Evolutionary conservation across 2,888 invertebrate genomes (phyloP), one percentile per base, ranked within the genome.

Genomic region (Ceraclea dissimilis): DNA sequence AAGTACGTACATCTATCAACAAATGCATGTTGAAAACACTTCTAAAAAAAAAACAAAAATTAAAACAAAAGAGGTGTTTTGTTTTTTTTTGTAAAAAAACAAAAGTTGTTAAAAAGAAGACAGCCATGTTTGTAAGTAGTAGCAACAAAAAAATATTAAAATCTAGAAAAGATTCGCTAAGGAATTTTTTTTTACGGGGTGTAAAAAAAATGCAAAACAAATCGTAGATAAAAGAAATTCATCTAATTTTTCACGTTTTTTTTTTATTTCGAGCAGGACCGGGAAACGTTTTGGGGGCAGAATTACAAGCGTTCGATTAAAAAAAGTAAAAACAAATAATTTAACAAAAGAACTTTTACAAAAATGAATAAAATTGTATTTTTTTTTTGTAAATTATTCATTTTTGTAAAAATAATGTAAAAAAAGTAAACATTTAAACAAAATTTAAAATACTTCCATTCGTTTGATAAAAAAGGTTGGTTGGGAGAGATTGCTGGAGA

Each of bases 131-230:
- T 8, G 39, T 39, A n/a, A 16, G 16, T 39, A 39, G 13, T 39
- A 39, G 39, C 39, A 39, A 39, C 5, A 39, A 39, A 39, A 39
- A 39, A 39, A 26, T 8, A 39, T 8, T 39, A 39, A 39, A 5
- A 39, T 8, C 13, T n/a, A 13, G 13, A 39, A n/a, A 39, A 39
- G 2, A 39, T 13, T 8, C 39, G 16, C 13, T n/a, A 16, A 39
- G 39, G 39, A 39, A 4, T 26, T 26, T 26, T 26, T 26, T 10
- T 26, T 26, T 26, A 39, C 4, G 16, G 13, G 39, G 39, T 39
- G 16, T 39, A 39, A 39, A 16, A 39, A 39, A 39, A 39, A 39
- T 39, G 39, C 39, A 39, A 39, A 39, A 39, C 39, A 39, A 39
- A 39, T 39, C 2, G 13, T 39, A 16, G 39, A n/a, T 13, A 39